Base-by-base conservation (phyloP, 2,113 vertebrate species). In the Rhinolophus sinicus region DNA sequence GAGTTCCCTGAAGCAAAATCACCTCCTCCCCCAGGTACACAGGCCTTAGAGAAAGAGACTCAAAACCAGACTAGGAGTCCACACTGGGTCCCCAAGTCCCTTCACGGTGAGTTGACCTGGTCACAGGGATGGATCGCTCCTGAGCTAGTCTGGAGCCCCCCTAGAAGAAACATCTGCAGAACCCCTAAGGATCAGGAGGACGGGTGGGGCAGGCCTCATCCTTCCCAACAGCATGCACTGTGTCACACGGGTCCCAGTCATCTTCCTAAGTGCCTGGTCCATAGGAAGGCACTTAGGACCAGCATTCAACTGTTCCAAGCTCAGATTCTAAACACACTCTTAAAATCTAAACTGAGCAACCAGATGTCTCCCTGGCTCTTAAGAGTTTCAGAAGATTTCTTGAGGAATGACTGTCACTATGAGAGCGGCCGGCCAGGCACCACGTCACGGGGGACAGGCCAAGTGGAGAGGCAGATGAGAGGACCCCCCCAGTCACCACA, bases 161-260 rank as follows among this genome's bases (percentile, higher is more conserved):
- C 22, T 15, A 76, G 58, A 78, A 65, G 12, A 65, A 89, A 64
- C 62, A 18, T 13, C 62, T 35, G 64, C 12, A 14, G 22, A n/a
- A 58, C 35, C 50, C 76, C 44, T 19, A n/a, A 58, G 44, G 22
- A 38, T 30, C 33, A 60, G 65, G 7, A 19, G 24, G 38, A n/a
- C 2, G 0, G 16, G 30, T 16, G 2, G 33, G 62, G 28, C 6
- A 5, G 16, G 2, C 35, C 62, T 11, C 0, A 19, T 8, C 19
- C 30, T 12, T 22, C 64, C 70, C 24, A 30, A 3, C 22, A 6
- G 8, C 44, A 1, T 33, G 6, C 26, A 62, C 40, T 0, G 11
- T 2, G 2, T 11, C 40, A 15, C 22, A 14, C 11, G 7, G 2
- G 8, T 10, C 14, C 65, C 1, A 28, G 19, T 4, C 50, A 6